Conservation (phyloP, 2,113 vertebrate genomes). For the Oreotrochilus melanogaster region DNA sequence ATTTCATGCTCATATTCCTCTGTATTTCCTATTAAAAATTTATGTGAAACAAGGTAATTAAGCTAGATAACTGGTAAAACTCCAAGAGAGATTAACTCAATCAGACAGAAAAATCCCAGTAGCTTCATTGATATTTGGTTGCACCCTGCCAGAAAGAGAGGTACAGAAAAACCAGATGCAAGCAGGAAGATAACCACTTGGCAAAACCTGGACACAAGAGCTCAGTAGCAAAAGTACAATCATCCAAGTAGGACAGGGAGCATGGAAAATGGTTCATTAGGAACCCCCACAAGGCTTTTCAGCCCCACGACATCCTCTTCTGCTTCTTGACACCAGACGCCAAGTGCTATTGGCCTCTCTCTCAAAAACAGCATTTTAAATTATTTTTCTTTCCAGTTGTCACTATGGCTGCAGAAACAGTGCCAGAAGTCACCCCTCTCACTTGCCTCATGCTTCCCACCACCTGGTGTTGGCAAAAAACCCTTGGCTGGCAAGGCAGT, state of each 20-base stretch:
- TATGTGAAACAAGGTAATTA: conserved; percentile 6
- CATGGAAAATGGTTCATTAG: conserved; percentile 35
- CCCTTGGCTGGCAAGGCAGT: conserved; percentile 27
- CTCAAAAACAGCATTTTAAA: conserved; percentile 26
- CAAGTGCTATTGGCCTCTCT: neutral
- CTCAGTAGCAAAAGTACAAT: conserved; percentile 25
- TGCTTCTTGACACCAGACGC: conserved; percentile 37
- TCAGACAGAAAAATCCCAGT: neutral
- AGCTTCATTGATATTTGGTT: neutral
- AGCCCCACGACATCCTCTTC: conserved; percentile 38
- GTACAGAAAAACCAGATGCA: conserved; percentile 16
- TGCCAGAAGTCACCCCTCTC: conserved; percentile 14
- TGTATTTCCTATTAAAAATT: neutral
- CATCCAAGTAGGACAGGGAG: neutral
- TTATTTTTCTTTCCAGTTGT: neutral
- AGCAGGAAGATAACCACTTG: conserved; percentile 1
- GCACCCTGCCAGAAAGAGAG: neutral
- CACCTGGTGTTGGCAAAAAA: conserved; percentile 57
- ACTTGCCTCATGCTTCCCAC: conserved; percentile 34
- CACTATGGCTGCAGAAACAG: neutral
- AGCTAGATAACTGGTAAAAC: neutral
- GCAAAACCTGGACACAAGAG: conserved; percentile 18
- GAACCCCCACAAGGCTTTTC: conserved; percentile 46
- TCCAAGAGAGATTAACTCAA: conserved; percentile 9
- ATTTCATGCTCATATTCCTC: neutral